Base-by-base conservation (phyloP, 2,797 vertebrate genomes). In the Pangasius larnaudii region DNA sequence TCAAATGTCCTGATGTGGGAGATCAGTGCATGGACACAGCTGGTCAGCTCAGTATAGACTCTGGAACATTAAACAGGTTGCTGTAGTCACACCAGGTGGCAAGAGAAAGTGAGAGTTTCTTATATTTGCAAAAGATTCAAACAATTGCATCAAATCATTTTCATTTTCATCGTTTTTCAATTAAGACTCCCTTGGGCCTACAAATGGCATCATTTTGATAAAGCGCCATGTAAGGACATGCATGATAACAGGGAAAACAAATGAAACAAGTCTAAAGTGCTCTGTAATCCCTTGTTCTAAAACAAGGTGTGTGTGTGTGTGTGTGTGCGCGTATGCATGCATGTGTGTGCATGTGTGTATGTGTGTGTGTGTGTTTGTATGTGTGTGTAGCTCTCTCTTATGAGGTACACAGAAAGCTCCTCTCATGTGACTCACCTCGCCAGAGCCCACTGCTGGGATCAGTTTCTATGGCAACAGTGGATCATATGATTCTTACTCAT, bases 401-500 rank as follows among this genome's bases (percentile, higher is more conserved):
- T 85, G 59, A 71, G 88, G 81, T 72, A 84, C n/a, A 63, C 88
- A 85, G 85, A 91, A 89, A 87, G 87, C 90, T 87, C 87, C 93
- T 91, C 93, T 96, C 96, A 96, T 96, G 95, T 96, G 96, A 96
- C 94, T 96, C 94, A 94, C 92, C 95, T 95, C 94, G 86, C 91
- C 94, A 93, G 91, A 91, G 92, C 94, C 92, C 91, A 93, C 95
- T 96, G 94, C 95, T 95, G 95, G 95, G 96, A 96, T 95, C 95
- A 94, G 95, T 96, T 96, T 93, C 95, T 93, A 96, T 96, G 93
- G 94, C 92, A 96, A 96, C 96, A 91, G 71, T 85, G 0, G 93
- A 95, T 96, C 96, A 96, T 95, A 96, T 96, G 96, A 96, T 92
- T 93, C 93, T 93, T 94, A 89, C 89, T 95, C 93, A 93, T 89